Base-by-base conservation (phyloP, 2,113 vertebrate species). In the Lontra canadensis region DNA sequence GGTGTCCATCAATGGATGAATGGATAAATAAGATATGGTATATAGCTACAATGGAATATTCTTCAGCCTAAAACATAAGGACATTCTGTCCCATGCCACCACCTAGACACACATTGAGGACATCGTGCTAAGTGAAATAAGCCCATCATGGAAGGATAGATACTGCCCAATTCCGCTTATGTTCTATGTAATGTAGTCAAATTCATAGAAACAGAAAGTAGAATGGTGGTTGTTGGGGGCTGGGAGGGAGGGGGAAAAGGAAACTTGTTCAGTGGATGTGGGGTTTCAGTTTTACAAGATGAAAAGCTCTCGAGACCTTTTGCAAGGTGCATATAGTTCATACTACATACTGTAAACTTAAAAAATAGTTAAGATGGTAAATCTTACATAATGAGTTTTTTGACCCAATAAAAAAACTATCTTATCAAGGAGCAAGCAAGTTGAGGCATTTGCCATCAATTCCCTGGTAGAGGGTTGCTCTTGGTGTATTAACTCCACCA, bases 251-350 rank as follows among this genome's bases (percentile, higher is more conserved):
- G 6, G 26, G 10, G 31, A 14, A 3, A 7, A 6, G 5, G 59
- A 47, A 47, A 52, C 6, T 42, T 20, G 20, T 61, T 92, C 26
- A 55, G 3, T 21, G 17, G n/a, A n/a, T 39, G 20, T 2, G 52
- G 7, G 17, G 81, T 87, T 96, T 95, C 42, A n/a, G 74, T 96
- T 96, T 80, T 74, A 4, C 42, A 67, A 87, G n/a, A 82, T 42
- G n/a, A 65, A 89, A 95, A 18, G 25, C 84, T 94, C 81, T 49
- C 81, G 42, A 81, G n/a, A 88, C 36, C 76, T 65, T 9, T 29
- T 79, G 20, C 34, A 31, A 26, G 13, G 21, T 63, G 0, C 79
- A 57, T 9, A 11, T 6, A 15, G 34, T 85, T 97, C 55, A 85
- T 17, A 89, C 49, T 61, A 57, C 6, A 17, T 61, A 10, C 10